These are phyloP conservation scores for Verasper variegatus DNA, from an alignment of 2,113 vertebrate species.

Conservation along the genomic window DNA sequence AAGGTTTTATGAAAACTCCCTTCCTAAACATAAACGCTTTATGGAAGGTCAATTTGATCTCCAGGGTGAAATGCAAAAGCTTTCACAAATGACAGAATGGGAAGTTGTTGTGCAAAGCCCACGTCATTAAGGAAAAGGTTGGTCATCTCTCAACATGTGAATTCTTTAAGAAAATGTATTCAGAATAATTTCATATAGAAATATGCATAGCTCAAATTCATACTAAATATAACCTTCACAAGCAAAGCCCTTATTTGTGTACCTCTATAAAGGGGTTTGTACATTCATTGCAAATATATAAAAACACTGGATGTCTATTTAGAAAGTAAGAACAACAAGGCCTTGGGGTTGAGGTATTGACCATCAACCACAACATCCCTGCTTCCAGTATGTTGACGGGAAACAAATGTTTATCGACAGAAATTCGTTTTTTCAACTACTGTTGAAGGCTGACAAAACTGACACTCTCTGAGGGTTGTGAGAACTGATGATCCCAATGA, in stretches of 20 bases:
- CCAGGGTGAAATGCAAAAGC: conserved; percentile 44
- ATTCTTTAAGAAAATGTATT: conserved; percentile 1
- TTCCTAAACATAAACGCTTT: conserved; percentile 57
- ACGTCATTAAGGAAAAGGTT: conserved; percentile 36
- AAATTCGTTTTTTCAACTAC: neutral
- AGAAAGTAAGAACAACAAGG: too few relatives aligned
- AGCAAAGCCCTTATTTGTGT: neutral
- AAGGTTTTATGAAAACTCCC: conserved; percentile 56
- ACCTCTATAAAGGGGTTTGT: neutral
- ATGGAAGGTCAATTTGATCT: conserved; percentile 58
- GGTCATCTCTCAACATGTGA: conserved; percentile 8
- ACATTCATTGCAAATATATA: neutral
- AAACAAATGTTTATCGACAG: neutral
- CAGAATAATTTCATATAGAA: neutral
- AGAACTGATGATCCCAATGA: neutral
- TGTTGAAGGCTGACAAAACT: neutral
- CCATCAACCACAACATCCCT: neutral
- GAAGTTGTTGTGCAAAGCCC: conserved; percentile 18
- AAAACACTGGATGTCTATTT: too few relatives aligned
- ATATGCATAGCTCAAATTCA: neutral
- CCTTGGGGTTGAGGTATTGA: neutral
- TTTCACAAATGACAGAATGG: conserved; percentile 25
- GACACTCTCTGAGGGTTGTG: neutral
- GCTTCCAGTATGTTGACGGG: neutral
- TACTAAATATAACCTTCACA: neutral